Conservation (phyloP, 2,113 vertebrate genomes). For the Circaetus cinerascens region DNA sequence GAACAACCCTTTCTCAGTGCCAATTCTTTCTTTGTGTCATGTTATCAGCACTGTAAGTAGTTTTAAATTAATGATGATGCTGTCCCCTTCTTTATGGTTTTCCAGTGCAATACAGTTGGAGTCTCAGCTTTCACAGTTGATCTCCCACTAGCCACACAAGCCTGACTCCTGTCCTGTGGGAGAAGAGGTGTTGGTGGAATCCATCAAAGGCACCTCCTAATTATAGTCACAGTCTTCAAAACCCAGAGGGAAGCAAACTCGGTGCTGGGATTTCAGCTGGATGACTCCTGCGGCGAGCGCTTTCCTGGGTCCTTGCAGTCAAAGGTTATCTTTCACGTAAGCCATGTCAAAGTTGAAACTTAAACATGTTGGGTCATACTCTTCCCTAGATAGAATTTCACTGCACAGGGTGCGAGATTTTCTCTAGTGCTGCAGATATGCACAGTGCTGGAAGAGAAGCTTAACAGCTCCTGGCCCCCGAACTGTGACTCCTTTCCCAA, state of each 20-base stretch:
- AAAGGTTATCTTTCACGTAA: conserved; percentile 22
- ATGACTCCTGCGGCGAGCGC: neutral
- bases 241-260: neutral
- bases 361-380: neutral
- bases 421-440: neutral
- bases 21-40: neutral
- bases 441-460: neutral
- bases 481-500: neutral
- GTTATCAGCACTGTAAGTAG: neutral
- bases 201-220: conserved; percentile 56
- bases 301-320: conserved; percentile 1
- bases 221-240: conserved; percentile 29
- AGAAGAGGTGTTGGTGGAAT: conserved; percentile 38
- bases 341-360: conserved; percentile 1
- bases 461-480: neutral
- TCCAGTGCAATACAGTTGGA: neutral
- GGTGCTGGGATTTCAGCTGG: neutral
- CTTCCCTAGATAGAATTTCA: neutral
- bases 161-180: conserved; percentile 10
- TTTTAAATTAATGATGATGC: neutral
- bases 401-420: neutral
- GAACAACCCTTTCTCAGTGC: neutral
- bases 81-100: neutral
- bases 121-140: neutral
- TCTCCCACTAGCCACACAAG: neutral